Conservation (phyloP, 2,888 invertebrate genomes). For the Mycalesis mineus region DNA sequence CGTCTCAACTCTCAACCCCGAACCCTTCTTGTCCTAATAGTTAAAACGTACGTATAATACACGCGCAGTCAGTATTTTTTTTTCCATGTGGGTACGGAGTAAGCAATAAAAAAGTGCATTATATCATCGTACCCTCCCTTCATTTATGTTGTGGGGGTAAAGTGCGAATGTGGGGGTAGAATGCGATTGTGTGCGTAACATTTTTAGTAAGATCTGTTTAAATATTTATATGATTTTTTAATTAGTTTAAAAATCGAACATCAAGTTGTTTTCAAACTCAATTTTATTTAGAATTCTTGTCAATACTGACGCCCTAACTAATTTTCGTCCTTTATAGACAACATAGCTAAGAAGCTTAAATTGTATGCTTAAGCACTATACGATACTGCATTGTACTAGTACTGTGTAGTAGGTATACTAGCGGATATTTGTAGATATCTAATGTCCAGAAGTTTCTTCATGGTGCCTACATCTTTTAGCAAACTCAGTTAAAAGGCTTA, state of each 20-base stretch:
- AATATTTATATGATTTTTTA: neutral
- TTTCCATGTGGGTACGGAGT: conserved; percentile 74
- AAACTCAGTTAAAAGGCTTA: too few relatives aligned
- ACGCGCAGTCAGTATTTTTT: conserved; percentile 63
- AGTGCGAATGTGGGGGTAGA: conserved; percentile 16
- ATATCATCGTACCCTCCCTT: conserved; percentile 74
- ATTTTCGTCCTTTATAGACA: too few relatives aligned
- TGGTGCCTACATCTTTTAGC: too few relatives aligned
- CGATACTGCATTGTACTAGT: too few relatives aligned
- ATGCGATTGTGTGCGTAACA: conserved; percentile 42
- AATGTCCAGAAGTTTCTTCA: too few relatives aligned
- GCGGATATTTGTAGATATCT: too few relatives aligned
- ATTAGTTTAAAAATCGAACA: neutral
- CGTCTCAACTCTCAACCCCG: conserved; percentile 65
- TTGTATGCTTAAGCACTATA: too few relatives aligned
- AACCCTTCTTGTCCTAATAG: conserved; percentile 75
- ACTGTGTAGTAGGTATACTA: too few relatives aligned
- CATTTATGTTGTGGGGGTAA: conserved; percentile 67
- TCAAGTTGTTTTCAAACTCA: neutral
- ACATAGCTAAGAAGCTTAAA: too few relatives aligned
- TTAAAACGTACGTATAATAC: conserved; percentile 73
- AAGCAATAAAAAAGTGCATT: conserved; percentile 78
- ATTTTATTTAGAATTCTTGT: too few relatives aligned
- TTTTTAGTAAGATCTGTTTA: conserved; percentile 32
- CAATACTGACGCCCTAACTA: too few relatives aligned